Conservation (phyloP, 53 echinoderm and acorn worm genomes). For the Holothuria leucospilota region DNA sequence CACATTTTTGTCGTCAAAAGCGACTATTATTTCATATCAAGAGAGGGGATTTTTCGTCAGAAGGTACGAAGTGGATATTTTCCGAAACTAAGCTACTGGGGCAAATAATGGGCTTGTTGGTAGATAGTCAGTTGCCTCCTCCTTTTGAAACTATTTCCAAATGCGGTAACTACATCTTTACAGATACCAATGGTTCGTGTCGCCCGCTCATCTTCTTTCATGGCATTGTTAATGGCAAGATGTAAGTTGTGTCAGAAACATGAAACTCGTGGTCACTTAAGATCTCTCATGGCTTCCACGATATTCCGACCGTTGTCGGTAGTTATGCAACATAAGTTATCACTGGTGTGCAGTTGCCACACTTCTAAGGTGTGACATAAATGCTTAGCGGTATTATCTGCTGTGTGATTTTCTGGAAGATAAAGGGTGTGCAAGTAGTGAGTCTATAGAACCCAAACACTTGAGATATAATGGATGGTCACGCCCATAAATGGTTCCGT, state of each 20-base stretch:
- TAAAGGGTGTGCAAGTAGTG: background rate
- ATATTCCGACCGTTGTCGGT: background rate
- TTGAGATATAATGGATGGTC: background rate
- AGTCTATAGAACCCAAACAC: background rate
- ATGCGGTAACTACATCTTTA: too few species aligned
- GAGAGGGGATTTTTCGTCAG: too few species aligned
- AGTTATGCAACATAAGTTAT: background rate
- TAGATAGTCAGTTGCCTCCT: too few species aligned
- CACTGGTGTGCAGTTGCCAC: background rate
- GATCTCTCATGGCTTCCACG: background rate
- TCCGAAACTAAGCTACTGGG: too few species aligned
- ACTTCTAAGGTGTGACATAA: background rate
- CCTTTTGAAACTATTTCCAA: too few species aligned
- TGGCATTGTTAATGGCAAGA: background rate
- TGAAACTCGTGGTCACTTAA: background rate
- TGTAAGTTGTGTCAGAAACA: background rate
- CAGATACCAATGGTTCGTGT: too few species aligned
- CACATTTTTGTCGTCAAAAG: too few species aligned
- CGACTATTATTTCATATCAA: too few species aligned
- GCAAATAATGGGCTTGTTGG: too few species aligned
- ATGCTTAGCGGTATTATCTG: background rate
- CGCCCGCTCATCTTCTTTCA: background rate
- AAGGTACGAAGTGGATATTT: too few species aligned
- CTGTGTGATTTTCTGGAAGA: background rate
- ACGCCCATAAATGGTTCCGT: background rate